phyloP scores from a whole-genome alignment of 2,797 vertebrate genomes.

The Novumbra hubbsi region DNA sequence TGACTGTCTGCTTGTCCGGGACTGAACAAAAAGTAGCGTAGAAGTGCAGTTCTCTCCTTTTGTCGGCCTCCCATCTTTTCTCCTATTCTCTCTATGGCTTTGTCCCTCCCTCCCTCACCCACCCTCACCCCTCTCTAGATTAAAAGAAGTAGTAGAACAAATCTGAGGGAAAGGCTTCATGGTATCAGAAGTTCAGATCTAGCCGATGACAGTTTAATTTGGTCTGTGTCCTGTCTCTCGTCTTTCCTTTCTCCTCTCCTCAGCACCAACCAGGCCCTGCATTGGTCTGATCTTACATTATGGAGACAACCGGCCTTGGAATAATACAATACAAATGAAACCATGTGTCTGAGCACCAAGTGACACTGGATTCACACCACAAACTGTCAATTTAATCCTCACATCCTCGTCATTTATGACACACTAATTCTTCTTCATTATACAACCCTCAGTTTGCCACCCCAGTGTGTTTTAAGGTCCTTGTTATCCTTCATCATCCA shows the following conservation, averaged over 20 bases:
- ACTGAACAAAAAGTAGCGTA: constrained; percentile 46
- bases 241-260: constrained; percentile 27
- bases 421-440: no score
- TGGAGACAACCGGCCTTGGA: no score
- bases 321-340: no score
- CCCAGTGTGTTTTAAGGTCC: no score
- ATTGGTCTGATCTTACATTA: background rate
- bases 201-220: constrained; percentile 61
- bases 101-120: constrained; percentile 32
- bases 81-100: constrained; percentile 34
- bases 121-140: constrained; percentile 26
- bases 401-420: no score
- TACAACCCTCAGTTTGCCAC: no score
- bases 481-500: background rate
- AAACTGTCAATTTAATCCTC: no score
- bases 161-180: constrained; percentile 28
- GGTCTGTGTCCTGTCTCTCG: constrained; percentile 41
- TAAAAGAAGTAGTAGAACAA: constrained; percentile 12
- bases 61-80: constrained; percentile 33
- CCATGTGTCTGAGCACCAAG: no score
- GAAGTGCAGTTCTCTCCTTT: constrained; percentile 46
- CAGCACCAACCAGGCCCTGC: background rate
- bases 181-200: constrained; percentile 56
- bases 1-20: constrained; percentile 44
- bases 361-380: no score